phyloP scores from a whole-genome alignment of 1,140 invertebrate species.

The Melipona quadrifasciata region DNA sequence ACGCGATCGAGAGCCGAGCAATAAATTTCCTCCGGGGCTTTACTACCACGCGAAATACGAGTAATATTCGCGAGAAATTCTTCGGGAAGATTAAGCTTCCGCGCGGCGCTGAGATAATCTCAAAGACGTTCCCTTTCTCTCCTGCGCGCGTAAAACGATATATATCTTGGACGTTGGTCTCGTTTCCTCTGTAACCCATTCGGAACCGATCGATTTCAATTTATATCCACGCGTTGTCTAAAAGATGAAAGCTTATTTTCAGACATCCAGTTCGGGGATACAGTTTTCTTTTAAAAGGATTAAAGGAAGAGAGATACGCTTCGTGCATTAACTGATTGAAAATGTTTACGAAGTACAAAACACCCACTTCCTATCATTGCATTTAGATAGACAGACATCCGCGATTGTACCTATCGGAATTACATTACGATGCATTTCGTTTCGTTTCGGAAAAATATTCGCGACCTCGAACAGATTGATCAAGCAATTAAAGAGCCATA shows the following conservation, averaged over 20 bases:
- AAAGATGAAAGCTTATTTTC: not conserved
- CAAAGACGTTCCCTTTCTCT: not conserved
- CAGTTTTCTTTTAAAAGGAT: conserved; percentile 12
- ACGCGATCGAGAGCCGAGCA: not conserved
- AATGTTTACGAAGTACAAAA: not conserved
- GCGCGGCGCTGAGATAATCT: no score
- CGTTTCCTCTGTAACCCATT: not conserved
- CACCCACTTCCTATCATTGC: not conserved
- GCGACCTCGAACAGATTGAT: accelerated
- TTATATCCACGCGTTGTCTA: not conserved
- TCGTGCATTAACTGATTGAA: conserved; percentile 10
- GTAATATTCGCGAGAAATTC: conserved; percentile 36
- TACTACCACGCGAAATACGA: conserved; percentile 5
- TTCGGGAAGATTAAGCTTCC: conserved; percentile 17
- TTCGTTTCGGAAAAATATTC: not conserved
- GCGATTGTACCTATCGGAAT: no score
- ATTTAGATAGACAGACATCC: no score
- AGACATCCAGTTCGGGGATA: not conserved
- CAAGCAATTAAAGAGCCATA: no score
- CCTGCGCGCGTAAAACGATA: not conserved
- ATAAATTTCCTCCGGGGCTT: conserved; percentile 23
- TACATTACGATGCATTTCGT: no score
- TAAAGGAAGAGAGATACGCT: no score
- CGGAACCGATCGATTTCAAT: not conserved
- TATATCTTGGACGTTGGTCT: not conserved